Evolutionary conservation across 1,140 invertebrate genomes (phyloP), one percentile per base, ranked within the genome.

Genomic region (Uloborus diversus): DNA sequence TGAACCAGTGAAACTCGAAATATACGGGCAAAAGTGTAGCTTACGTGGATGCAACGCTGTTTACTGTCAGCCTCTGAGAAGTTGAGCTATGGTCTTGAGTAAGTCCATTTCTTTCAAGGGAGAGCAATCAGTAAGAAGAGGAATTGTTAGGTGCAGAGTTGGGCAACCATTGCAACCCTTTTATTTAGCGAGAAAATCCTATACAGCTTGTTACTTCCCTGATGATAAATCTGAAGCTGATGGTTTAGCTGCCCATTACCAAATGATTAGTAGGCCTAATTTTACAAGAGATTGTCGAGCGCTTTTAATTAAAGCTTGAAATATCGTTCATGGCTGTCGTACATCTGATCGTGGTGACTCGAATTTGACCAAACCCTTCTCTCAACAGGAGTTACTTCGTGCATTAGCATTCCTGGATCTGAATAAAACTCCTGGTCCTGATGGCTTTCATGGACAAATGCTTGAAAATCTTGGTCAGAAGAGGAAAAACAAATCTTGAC

Each of bases 281-380:
- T 53, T 53, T 4, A n/a, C n/a, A 4, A 53, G 23, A n/a, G 49
- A 53, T 14, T 14, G 23, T 53, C 17, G 23, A 9, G 17, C 17
- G 14, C 17, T 53, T n/a, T 53, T 53, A 20, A 5, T 5, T 53
- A 53, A 9, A 4, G 49, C 17, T 4, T n/a, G n/a, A 53, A 53
- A 53, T n/a, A n/a, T n/a, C n/a, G n/a, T n/a, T n/a, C 51, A 53
- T 53, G 51, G 51, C n/a, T 53, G 51, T 53, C n/a, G 17, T 11
- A 53, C n/a, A 17, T 23, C 51, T 9, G 51, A 53, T 53, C 20
- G n/a, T 53, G 51, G 9, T 7, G 51, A 2, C n/a, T 4, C 25
- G 7, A 53, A 2, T 3, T 1, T 3, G 1, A 23, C 20, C 9
- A n/a, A n/a, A 23, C n/a, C 13, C 9, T 53, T 53, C 25, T 53